Evolutionary conservation across 2,888 invertebrate species (phyloP).

Genomic region (Pyrochroa serraticornis): DNA sequence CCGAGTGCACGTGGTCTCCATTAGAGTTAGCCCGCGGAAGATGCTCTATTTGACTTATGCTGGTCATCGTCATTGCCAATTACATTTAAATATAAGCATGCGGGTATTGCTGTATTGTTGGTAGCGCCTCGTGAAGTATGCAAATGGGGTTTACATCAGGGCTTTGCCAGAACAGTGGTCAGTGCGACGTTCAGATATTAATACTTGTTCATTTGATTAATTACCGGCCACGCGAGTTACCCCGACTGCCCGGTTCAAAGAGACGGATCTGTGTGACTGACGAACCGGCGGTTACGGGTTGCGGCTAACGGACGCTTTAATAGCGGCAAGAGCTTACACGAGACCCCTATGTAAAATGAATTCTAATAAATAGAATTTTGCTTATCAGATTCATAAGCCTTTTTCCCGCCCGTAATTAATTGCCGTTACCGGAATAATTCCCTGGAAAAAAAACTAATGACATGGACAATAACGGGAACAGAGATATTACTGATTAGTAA

Average conservation of each 20-base stretch:
- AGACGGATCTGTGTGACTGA: constrained; percentile 16
- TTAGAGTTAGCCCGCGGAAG: constrained; percentile 44
- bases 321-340: constrained; percentile 7
- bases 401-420: constrained; percentile 28
- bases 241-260: constrained; percentile 20
- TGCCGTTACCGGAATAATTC: constrained; percentile 21
- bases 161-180: constrained; percentile 45
- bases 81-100: constrained; percentile 50
- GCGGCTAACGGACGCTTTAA: constrained; percentile 13
- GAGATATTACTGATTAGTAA: constrained; percentile 14
- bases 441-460: constrained; percentile 26
- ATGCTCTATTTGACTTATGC: constrained; percentile 48
- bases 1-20: constrained; percentile 45
- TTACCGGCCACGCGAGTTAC: constrained; percentile 34
- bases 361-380: constrained; percentile 29
- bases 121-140: constrained; percentile 41
- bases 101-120: constrained; percentile 51
- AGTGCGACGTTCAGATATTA: constrained; percentile 51
- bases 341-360: constrained; percentile 28
- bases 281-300: constrained; percentile 16
- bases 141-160: constrained; percentile 50
- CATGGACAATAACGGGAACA: constrained; percentile 20
- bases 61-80: constrained; percentile 54
- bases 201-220: constrained; percentile 51
- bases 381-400: constrained; percentile 28